Conservation (phyloP, 2,797 vertebrate genomes). For the Halcyon leucocephala region DNA sequence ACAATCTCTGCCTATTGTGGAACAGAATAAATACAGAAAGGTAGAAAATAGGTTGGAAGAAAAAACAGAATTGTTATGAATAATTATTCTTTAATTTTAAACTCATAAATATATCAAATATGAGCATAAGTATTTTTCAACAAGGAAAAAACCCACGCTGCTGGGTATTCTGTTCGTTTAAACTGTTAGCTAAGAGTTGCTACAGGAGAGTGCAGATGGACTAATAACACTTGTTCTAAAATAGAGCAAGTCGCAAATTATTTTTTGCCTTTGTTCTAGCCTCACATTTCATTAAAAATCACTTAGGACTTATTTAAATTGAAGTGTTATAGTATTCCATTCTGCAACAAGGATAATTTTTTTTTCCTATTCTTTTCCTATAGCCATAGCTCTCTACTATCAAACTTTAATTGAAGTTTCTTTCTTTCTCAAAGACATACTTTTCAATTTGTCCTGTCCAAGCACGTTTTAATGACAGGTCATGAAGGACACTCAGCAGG, state of each 20-base stretch:
- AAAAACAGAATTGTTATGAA: background rate
- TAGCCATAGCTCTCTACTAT: constrained; percentile 14
- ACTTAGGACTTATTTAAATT: background rate
- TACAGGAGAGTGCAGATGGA: background rate
- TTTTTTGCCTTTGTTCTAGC: background rate
- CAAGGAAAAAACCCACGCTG: background rate
- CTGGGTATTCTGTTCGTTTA: background rate
- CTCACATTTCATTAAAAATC: background rate
- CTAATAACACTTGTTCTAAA: background rate
- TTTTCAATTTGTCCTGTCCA: constrained; percentile 41
- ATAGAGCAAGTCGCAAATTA: background rate
- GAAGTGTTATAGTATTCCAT: background rate
- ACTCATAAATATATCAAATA: background rate
- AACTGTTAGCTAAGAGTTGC: background rate
- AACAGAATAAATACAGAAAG: background rate
- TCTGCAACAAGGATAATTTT: background rate
- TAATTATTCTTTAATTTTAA: background rate
- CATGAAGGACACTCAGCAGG: constrained; percentile 55
- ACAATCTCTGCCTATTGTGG: background rate
- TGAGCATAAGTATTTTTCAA: background rate
- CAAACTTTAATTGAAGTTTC: constrained; percentile 20
- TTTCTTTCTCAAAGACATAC: background rate
- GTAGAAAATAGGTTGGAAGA: background rate
- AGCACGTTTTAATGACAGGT: constrained; percentile 54
- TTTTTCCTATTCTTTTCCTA: background rate